These are phyloP conservation scores for Oxyura jamaicensis DNA, from an alignment of 2,113 vertebrate species.

Conservation along the genomic window DNA sequence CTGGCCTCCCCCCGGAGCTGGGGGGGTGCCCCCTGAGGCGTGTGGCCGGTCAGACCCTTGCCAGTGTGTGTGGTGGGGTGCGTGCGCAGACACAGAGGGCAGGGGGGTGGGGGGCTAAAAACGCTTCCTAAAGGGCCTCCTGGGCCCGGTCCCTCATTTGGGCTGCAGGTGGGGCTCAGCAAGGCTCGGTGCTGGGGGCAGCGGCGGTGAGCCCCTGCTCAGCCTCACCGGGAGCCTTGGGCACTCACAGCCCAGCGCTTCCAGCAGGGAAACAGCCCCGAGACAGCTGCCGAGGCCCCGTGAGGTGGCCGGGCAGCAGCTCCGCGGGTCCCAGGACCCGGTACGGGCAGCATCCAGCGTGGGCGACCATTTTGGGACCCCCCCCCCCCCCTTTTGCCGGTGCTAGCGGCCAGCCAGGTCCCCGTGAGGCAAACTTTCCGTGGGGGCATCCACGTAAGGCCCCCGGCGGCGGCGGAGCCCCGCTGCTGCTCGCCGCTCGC, in stretches of 20 bases:
- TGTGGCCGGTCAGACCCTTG: too few species aligned
- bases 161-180: background rate
- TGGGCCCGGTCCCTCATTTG: too few species aligned
- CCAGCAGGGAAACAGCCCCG: conserved; percentile 46
- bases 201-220: conserved; percentile 60
- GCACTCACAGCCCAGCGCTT: conserved; percentile 65
- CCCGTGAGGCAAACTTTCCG: background rate
- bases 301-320: too few species aligned
- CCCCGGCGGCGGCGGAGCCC: background rate
- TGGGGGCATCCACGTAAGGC: background rate
- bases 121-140: background rate
- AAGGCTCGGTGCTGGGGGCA: background rate
- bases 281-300: background rate
- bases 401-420: background rate
- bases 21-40: too few species aligned
- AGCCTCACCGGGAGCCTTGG: conserved; percentile 63
- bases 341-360: background rate
- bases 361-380: background rate
- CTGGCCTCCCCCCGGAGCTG: too few species aligned
- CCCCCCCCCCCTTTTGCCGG: background rate
- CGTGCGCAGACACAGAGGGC: background rate
- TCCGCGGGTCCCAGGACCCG: background rate
- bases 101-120: too few species aligned
- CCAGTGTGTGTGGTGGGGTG: background rate
- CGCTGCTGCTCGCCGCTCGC: background rate